Percentiles rank a stretch among this genome's conserved stretches.
phyloP scores from a whole-genome alignment of 2,113 vertebrate species.

The Lasiurus cinereus region DNA sequence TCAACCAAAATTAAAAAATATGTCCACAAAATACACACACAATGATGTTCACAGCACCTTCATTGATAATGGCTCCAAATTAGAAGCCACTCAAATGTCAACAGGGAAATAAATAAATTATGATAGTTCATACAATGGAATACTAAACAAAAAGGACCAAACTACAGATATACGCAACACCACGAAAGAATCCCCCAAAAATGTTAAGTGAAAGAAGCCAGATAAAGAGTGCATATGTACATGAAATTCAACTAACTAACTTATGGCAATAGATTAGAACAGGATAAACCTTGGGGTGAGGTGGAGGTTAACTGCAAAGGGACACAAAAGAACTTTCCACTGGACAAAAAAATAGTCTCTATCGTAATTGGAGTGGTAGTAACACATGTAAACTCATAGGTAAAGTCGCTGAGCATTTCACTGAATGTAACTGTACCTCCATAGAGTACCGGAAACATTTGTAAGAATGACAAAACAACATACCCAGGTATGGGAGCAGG shows the following conservation, averaged over 20 bases:
- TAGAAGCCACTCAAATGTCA: neutral
- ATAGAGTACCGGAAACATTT: neutral
- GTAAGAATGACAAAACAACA: slow-evolving; percentile 50
- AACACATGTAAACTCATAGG: neutral
- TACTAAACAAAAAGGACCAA: neutral
- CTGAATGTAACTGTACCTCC: neutral
- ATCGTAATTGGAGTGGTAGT: no score
- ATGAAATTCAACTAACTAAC: neutral
- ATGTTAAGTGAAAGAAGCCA: neutral
- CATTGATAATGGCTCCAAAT: neutral
- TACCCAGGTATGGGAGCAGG: slow-evolving; percentile 76
- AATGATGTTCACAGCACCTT: slow-evolving; percentile 3
- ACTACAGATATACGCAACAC: neutral
- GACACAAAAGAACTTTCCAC: neutral
- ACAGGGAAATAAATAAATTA: neutral
- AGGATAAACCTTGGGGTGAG: neutral
- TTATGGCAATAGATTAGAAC: neutral
- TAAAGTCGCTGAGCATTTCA: neutral
- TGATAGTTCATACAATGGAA: neutral
- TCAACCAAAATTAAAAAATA: slow-evolving; percentile 4
- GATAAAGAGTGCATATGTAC: neutral
- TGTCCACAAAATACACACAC: neutral
- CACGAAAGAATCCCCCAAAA: neutral
- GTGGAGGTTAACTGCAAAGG: neutral
- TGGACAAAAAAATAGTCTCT: neutral